Evolutionary conservation across 30 jellyfish, hydroid and myxozoan genomes (phyloP).

Genomic region (Morbakka virulenta): DNA sequence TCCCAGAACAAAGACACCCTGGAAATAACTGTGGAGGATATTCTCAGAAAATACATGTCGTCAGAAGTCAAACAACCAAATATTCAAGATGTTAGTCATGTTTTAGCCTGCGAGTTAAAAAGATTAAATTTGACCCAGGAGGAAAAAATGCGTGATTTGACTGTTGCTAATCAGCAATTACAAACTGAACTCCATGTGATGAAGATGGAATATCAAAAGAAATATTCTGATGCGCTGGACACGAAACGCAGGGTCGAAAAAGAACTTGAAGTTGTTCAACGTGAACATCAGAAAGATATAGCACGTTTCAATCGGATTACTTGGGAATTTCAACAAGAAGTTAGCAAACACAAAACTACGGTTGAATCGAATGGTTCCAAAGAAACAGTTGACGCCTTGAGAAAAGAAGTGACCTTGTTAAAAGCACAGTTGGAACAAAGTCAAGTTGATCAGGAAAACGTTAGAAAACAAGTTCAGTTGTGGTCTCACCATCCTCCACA

Average conservation of each 20-base stretch:
- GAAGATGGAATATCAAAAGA: constrained; percentile 84
- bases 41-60: constrained; percentile 69
- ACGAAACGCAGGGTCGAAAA: constrained; percentile 92
- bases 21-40: constrained; percentile 72
- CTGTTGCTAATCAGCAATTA: constrained; percentile 77
- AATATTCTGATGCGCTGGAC: constrained; percentile 72
- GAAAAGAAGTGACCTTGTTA: constrained; percentile 57
- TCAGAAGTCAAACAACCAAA: constrained; percentile 79
- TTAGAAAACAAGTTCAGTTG: constrained; percentile 78
- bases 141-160: constrained; percentile 74
- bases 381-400: constrained; percentile 68
- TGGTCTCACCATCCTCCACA: neutral
- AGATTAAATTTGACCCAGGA: constrained; percentile 75
- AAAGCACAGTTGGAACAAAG: constrained; percentile 85
- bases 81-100: constrained; percentile 69
- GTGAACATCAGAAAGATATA: constrained; percentile 98
- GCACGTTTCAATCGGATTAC: constrained; percentile 81
- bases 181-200: constrained; percentile 87
- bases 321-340: constrained; percentile 91
- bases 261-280: constrained; percentile 90
- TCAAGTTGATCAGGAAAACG: constrained; percentile 77
- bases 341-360: constrained; percentile 63
- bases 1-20: constrained; percentile 37
- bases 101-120: constrained; percentile 78
- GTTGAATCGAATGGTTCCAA: constrained; percentile 53